Percentiles rank a stretch among this genome's conserved stretches.
phyloP scores from a whole-genome alignment of 2,113 vertebrate genomes.

The Aleadryas rufinucha region DNA sequence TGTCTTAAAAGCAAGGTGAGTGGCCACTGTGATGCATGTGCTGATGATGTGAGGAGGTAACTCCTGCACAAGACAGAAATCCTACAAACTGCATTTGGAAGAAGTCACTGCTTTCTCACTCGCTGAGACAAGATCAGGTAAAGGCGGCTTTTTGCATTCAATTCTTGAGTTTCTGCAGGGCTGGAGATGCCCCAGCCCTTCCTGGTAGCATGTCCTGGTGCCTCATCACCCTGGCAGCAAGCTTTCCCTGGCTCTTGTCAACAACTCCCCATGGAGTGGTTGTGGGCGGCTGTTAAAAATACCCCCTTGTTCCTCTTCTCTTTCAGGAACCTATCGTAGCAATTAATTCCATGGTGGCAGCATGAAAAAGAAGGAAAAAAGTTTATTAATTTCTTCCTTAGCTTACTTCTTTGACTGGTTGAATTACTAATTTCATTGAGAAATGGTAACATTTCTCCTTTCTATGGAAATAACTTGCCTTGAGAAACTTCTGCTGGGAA shows the following conservation, averaged over 20 bases:
- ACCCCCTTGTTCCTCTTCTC: not conserved
- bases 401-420: not conserved
- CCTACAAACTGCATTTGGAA: not conserved
- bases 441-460: not conserved
- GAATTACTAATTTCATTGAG: not conserved
- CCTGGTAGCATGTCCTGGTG: not conserved
- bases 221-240: too few relatives aligned
- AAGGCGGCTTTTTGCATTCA: not conserved
- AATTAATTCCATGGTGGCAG: not conserved
- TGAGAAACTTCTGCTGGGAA: not conserved
- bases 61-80: not conserved
- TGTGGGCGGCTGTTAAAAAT: not conserved
- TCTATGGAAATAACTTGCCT: not conserved
- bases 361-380: not conserved
- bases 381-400: not conserved
- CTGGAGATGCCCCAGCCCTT: not conserved
- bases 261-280: not conserved
- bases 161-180: not conserved
- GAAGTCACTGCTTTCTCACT: rapidly evolving
- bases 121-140: rapidly evolving
- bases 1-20: not conserved
- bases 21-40: rapidly evolving
- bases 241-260: not conserved
- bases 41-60: not conserved
- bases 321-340: not conserved